phyloP scores from a whole-genome alignment of 2,797 vertebrate species.

The Malurus splendens region DNA sequence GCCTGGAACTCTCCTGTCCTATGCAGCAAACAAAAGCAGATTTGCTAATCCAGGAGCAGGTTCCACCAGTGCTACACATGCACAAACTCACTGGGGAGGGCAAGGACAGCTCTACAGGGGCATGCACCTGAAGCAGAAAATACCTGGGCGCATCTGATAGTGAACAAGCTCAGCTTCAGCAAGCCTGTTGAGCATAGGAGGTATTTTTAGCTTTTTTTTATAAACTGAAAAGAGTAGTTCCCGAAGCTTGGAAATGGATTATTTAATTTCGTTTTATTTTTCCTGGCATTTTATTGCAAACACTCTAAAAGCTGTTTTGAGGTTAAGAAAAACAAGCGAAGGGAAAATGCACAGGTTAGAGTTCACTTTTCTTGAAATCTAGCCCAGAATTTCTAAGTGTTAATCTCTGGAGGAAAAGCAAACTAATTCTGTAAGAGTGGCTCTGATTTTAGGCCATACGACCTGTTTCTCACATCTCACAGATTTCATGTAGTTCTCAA shows the following conservation, averaged over 20 bases:
- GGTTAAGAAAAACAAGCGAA: conserved; percentile 46
- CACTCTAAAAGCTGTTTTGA: conserved; percentile 32
- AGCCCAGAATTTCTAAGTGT: conserved; percentile 61
- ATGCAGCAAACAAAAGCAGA: neutral
- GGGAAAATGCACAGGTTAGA: conserved; percentile 47
- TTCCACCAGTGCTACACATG: neutral
- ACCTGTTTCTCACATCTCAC: conserved; percentile 22
- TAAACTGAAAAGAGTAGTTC: conserved; percentile 13
- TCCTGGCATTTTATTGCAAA: conserved; percentile 30
- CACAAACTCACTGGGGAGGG: neutral
- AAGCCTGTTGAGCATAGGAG: neutral
- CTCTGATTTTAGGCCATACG: conserved; percentile 9
- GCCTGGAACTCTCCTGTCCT: neutral
- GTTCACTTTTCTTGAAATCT: conserved; percentile 42
- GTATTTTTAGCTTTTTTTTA: conserved; percentile 20
- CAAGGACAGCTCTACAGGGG: neutral
- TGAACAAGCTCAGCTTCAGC: neutral
- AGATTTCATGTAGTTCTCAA: conserved; percentile 10
- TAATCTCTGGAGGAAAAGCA: conserved; percentile 64
- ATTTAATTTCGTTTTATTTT: conserved; percentile 47
- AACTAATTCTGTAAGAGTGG: conserved; percentile 53
- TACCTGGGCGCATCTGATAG: neutral
- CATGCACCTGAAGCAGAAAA: neutral
- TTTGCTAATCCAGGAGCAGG: neutral
- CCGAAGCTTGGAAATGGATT: conserved; percentile 30